phyloP scores from a whole-genome alignment of 1,140 invertebrate genomes.

The Achatina immaculata region DNA sequence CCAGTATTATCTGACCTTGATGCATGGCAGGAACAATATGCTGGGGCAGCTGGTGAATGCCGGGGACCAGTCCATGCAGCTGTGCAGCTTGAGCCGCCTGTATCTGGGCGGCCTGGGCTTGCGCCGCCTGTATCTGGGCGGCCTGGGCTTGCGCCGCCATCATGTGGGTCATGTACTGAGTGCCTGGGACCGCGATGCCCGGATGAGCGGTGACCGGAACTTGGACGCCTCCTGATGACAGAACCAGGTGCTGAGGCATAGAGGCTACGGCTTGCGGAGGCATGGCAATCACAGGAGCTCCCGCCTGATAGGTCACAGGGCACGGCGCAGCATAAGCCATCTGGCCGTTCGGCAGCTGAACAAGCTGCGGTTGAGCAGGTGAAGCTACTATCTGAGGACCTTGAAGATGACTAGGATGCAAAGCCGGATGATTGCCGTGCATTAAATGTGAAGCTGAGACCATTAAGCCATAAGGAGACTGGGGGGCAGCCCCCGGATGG shows the following conservation, averaged over 20 bases:
- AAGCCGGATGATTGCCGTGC: not conserved
- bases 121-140: slow-evolving; percentile 38
- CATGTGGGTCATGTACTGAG: slow-evolving; percentile 22
- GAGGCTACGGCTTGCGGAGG: slow-evolving; percentile 18
- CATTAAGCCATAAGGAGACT: slow-evolving; percentile 27
- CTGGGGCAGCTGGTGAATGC: slow-evolving; percentile 29
- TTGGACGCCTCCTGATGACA: not conserved
- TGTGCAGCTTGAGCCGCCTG: slow-evolving; percentile 38
- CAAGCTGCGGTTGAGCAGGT: slow-evolving; percentile 31
- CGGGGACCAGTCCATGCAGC: slow-evolving; percentile 26
- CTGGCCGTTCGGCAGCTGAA: slow-evolving; percentile 24
- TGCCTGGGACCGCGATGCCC: not conserved
- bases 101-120: slow-evolving; percentile 40
- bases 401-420: slow-evolving; percentile 1
- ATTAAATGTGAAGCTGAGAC: slow-evolving; percentile 3
- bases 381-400: slow-evolving; percentile 11
- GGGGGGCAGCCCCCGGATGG: slow-evolving; percentile 10
- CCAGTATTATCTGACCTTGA: slow-evolving; percentile 37
- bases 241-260: not conserved
- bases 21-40: slow-evolving; percentile 24
- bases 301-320: slow-evolving; percentile 41
- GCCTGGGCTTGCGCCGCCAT: slow-evolving; percentile 35
- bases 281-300: slow-evolving; percentile 44
- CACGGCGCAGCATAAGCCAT: slow-evolving; percentile 27
- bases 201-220: not conserved